Evolutionary conservation across 2,113 vertebrate genomes (phyloP), one percentile per base, ranked within the genome.

Genomic region (Dipodomys ordii): DNA sequence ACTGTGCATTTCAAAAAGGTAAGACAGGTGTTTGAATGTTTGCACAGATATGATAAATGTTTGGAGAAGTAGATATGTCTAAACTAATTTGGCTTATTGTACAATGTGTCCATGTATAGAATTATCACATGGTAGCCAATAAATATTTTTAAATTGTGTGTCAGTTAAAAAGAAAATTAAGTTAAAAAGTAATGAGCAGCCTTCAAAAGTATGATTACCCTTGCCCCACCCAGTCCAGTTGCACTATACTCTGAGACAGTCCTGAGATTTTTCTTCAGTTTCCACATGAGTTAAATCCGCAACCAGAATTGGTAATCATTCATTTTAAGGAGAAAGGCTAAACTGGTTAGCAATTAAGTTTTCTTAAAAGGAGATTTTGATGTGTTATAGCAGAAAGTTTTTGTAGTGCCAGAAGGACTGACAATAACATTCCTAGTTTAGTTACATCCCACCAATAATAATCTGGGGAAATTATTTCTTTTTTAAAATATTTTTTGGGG

Each of bases 341-440:
- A 46, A 8, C 4, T 71, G 8, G 80, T 76, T 86, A 71, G n/a
- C 8, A 85, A 88, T 19, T 73, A 93, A 13, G 30, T 44, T 74
- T 91, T 74, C 71, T 96, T 78, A 13, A 76, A 90, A 92, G 62
- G 79, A 89, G 0, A 74, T 92, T 81, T 96, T 49, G 80, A 28
- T 44, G 32, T 88, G 60, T 18, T 69, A 23, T 69, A 84, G 3
- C 28, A 83, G 46, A 32, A 18, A 25, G 49, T 11, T 49, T 49
- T 1, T 83, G 4, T 76, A 71, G 46, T 85, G 13, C 64, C 83
- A 88, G 80, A 92, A 32, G 11, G 8, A 92, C 28, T 35, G 87
- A 49, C 35, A 7, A 18, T 87, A 87, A 49, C 62, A 83, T 71
- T 89, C 6, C 11, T 83, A 6, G 23, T 18, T 92, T 95, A 69